Base-by-base conservation (phyloP, 2,113 vertebrate genomes). In the Gorsachius goisagi region DNA sequence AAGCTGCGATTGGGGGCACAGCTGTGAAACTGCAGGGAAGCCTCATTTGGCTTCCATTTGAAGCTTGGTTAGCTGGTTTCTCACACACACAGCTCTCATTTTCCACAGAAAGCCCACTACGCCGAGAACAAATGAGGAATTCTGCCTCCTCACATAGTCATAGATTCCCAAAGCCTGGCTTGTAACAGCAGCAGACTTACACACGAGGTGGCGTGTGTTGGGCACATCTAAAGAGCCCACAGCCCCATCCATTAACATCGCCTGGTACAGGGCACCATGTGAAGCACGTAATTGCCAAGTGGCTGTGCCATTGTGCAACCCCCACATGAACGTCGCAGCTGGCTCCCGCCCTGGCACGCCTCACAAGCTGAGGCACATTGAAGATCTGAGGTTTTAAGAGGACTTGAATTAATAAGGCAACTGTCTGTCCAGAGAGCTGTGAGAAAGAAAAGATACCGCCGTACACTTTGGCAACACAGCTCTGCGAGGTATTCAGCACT, bases 31-130 rank as follows among this genome's bases (percentile, higher is more conserved):
- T 93, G 84, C 90, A 95, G 86, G 89, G 66, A 94, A 94, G 84
- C 77, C 81, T 95, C 87, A 95, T 93, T 89, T 96, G 91, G 89
- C 94, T 96, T 93, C 89, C 94, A 95, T 96, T 91, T 94, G 94
- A 97, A 97, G 86, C 77, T 94, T 93, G 81, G 84, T 90, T 95
- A 94, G 91, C 87, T 95, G 87, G 89, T 88, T 89, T 95, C 94
- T 97, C 89, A 88, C 28, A 76, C 78, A 77, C 35, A 69, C n/a
- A 76, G 89, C 73, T 93, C 88, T 91, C 69, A 79, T 93, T 96
- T 97, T 87, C 94, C 74, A 78, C 73, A 92, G 89, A 96, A 92
- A 79, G 89, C 81, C 71, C 84, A 87, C 91, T 87, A 95, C 18
- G 20, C 59, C 44, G 50, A 91, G 84, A 95, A 89, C 84, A 97